These are phyloP conservation scores for Halichondria panicea DNA, from an alignment of 37 sponge, comb jelly and placozoan genomes.

Conservation along the genomic window DNA sequence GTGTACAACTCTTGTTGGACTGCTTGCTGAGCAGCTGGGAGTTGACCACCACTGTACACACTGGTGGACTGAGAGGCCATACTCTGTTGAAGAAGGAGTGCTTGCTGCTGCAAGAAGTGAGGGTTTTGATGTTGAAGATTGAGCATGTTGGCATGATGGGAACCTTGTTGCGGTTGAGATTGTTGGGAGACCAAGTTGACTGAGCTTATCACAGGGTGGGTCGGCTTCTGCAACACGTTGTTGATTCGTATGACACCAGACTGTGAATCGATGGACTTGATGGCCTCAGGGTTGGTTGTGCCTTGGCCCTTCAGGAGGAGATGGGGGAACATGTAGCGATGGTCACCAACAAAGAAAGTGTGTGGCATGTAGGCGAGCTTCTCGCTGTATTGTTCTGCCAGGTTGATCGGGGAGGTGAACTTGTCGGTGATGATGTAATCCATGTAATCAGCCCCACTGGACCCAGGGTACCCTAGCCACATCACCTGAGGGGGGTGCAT, in stretches of 20 bases:
- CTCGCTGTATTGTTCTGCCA: conserved; percentile 93
- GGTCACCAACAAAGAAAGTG: conserved; percentile 98
- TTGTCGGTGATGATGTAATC: conserved; percentile 98
- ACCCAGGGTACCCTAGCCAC: conserved; percentile 99
- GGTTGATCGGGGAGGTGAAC: conserved; percentile 86
- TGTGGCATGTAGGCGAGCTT: conserved; percentile 98
- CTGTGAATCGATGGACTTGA: conserved; percentile 76
- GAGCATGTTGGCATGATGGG: not conserved
- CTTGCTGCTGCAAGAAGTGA: conserved; percentile 22
- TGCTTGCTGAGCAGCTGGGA: not conserved
- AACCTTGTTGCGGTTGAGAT: conserved; percentile 10
- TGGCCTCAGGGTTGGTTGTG: conserved; percentile 48
- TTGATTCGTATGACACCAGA: conserved; percentile 77
- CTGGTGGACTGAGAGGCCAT: too few species aligned
- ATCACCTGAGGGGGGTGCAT: conserved; percentile 76
- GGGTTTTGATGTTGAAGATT: conserved; percentile 34
- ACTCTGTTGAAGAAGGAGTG: conserved; percentile 22
- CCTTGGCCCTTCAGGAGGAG: conserved; percentile 81
- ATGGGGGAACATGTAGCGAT: conserved; percentile 97
- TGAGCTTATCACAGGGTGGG: conserved; percentile 44
- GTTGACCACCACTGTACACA: too few species aligned
- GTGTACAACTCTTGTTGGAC: not conserved
- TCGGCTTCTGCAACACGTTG: conserved; percentile 59
- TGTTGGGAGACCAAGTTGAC: conserved; percentile 36
- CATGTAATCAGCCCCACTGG: conserved; percentile 97